A percentile compares a stretch with the other conserved stretches of the same genome.
phyloP scores from a whole-genome alignment of 2,797 vertebrate species.

The Parambassis ranga region DNA sequence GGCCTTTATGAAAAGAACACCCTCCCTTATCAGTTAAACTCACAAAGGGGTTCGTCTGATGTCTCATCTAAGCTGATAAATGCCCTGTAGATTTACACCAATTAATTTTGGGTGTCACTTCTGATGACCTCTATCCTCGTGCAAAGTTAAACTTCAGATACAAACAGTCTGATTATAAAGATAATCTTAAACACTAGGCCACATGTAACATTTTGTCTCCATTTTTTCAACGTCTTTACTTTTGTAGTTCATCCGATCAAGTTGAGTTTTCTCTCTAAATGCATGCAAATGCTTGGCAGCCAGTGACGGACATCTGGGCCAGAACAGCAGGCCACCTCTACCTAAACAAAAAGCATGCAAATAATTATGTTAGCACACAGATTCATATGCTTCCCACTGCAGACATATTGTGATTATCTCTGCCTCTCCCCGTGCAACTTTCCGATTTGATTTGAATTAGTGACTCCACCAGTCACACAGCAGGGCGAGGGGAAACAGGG shows the following conservation, averaged over 20 bases:
- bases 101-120: not conserved
- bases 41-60: not conserved
- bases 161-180: no score
- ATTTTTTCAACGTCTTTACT: conserved; percentile 10
- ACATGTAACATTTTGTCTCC: no score
- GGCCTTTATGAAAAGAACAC: not conserved
- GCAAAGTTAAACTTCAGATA: no score
- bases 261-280: conserved; percentile 1
- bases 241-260: conserved; percentile 8
- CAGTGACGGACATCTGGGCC: conserved; percentile 58
- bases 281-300: conserved; percentile 50
- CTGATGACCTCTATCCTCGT: not conserved
- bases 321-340: conserved; percentile 62
- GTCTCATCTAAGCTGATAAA: not conserved
- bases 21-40: not conserved
- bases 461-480: conserved; percentile 55
- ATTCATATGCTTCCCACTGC: conserved; percentile 56
- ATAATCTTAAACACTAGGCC: no score
- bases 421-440: conserved; percentile 40
- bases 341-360: conserved; percentile 60
- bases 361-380: conserved; percentile 58
- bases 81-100: not conserved
- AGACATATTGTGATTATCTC: conserved; percentile 69
- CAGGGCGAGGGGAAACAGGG: conserved; percentile 9
- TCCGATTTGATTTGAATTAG: conserved; percentile 66